phyloP scores from a whole-genome alignment of 2,797 vertebrate genomes.

The Hemitrygon akajei region DNA sequence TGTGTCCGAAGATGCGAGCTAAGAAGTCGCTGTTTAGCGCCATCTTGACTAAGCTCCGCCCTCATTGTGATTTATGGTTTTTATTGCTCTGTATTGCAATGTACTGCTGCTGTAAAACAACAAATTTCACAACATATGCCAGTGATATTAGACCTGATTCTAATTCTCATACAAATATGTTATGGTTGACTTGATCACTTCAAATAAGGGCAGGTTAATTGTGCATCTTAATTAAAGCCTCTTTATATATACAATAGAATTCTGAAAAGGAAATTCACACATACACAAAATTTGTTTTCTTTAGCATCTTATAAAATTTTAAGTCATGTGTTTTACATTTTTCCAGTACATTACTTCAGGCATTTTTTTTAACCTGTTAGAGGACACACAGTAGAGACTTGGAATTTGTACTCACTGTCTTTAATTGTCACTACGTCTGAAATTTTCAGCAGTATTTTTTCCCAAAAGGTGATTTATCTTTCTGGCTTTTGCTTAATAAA shows the following conservation, averaged over 20 bases:
- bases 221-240: neutral
- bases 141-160: too few species aligned
- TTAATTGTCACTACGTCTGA: neutral
- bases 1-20: too few species aligned
- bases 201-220: too few species aligned
- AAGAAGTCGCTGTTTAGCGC: too few species aligned
- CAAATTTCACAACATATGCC: too few species aligned
- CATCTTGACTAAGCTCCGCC: too few species aligned
- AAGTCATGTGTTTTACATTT: neutral
- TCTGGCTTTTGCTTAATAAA: neutral
- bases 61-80: too few species aligned
- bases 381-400: neutral
- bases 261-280: neutral
- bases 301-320: neutral
- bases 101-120: too few species aligned
- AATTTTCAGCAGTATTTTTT: neutral
- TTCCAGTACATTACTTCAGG: neutral
- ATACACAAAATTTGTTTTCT: neutral
- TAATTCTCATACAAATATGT: too few species aligned
- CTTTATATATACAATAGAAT: neutral
- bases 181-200: too few species aligned
- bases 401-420: neutral
- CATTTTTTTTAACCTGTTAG: neutral
- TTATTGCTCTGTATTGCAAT: too few species aligned
- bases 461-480: neutral